Base-by-base conservation (phyloP, 1,140 invertebrate species). In the Ips nitidus region DNA sequence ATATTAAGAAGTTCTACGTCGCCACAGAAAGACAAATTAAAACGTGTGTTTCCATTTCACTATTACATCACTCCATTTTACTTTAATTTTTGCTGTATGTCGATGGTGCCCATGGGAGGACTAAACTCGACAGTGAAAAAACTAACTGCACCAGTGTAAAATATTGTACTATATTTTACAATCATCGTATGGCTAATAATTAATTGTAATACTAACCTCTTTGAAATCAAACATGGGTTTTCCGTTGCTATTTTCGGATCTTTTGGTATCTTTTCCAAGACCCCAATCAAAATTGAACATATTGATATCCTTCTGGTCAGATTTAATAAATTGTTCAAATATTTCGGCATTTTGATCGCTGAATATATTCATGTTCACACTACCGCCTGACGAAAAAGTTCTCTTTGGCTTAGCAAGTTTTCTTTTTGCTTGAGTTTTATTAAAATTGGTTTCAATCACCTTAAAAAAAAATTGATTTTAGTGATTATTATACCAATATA, bases 321-420 rank as follows among this genome's bases (percentile, higher is more conserved):
- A 76, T 43, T 75, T 72, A 4, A 78, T 64, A 59, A 75, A 76
- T n/a, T 73, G 61, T n/a, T 77, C 64, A 59, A 76, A 77, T 37
- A 67, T 70, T 53, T 71, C 67, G 2, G 73, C 74, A 67, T 78
- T 78, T 41, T 69, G 65, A 63, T 78, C 77, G 55, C 77, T 79
- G 45, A 79, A 78, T 43, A 79, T 74, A 6, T 73, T 72, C 41
- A 76, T 67, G 55, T 79, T 73, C 52, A 78, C 61, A 43, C 36
- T 69, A 41, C 22, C 69, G 6, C 8, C 43, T 6, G 2, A 60
- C 41, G 50, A 42, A 6, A 43, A 57, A 39, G n/a, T 38, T 55
- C 5, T n/a, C 37, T 55, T 55, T 37, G 8, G 53, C n/a, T 47
- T 47, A 4, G 45, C 45, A 47, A 47, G 4, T 47, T n/a, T 47